Evolutionary conservation across 2,113 vertebrate species (phyloP), one percentile per base, ranked within the genome.

Genomic region (Coregonus clupeaformis): DNA sequence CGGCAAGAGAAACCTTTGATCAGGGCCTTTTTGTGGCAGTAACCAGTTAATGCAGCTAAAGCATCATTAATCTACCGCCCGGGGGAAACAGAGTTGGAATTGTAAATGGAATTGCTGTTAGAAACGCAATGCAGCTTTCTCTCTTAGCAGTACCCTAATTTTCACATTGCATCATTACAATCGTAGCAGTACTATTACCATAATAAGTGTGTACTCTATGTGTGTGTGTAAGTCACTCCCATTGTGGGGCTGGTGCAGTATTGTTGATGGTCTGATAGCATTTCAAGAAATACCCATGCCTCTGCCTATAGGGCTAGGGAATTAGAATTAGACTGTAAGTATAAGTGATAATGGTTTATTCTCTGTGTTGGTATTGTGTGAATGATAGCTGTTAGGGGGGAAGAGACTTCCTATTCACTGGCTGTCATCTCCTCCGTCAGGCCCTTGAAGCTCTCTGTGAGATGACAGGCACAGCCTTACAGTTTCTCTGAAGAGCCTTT

Each of bases 1-100:
- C 79, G 68, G 72, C 73, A 74, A 78, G 72, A 66, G 71, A 75
- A 88, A 86, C 80, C 78, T 89, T 89, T 90, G 84, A 92, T 91
- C 82, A 84, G 36, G 66, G 72, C 63, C 16, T 76, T 77, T 85
- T 85, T 88, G 87, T 85, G 79, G 45, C 52, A 63, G 68, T 62
- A 77, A 75, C 62, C 70, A 74, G 72, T 79, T 76, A 86, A 86
- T 83, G 72, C 77, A 57, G 77, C 29, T n/a, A 66, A 81, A 66
- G 74, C 77, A 63, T 71, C 74, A 73, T 49, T 69, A 84, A 83
- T 76, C 79, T 75, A 77, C 74, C n/a, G 7, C 20, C 1, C 6
- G n/a, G n/a, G 74, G 69, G 79, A 77, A 55, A 71, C 69, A 36
- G 52, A 4, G 71, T 72, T 70, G 62, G 64, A 68, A 81, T 75